Conservation (phyloP, 2,797 vertebrate species). For the Myripristis murdjan region DNA sequence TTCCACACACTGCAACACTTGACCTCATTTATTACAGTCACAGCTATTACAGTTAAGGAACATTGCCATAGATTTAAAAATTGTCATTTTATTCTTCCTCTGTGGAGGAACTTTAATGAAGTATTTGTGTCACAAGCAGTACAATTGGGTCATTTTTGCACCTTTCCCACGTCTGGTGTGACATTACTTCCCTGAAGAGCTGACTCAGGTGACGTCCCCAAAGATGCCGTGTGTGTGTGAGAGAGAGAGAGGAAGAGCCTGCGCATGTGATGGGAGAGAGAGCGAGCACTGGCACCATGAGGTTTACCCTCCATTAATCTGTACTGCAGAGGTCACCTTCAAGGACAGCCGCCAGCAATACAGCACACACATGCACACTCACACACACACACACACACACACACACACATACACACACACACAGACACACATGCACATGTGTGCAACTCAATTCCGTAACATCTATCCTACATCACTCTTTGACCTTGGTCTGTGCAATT, state of each 20-base stretch:
- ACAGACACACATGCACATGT: too few relatives aligned
- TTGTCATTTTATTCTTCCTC: background rate
- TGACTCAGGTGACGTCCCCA: constrained; percentile 54
- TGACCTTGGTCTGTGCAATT: constrained; percentile 48
- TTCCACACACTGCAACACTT: constrained; percentile 65
- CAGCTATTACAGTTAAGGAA: constrained; percentile 17
- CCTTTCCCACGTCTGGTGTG: background rate
- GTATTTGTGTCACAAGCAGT: background rate
- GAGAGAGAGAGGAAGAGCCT: constrained; percentile 14
- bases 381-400: constrained; percentile 3
- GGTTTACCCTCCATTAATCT: constrained; percentile 77
- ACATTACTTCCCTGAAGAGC: constrained; percentile 51
- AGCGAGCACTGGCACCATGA: constrained; percentile 36
- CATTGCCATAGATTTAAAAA: background rate
- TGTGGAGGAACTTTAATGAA: background rate
- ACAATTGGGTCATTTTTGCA: constrained; percentile 9
- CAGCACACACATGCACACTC: constrained; percentile 23
- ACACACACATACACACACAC: constrained; percentile 24
- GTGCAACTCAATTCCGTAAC: constrained; percentile 25
- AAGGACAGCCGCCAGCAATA: constrained; percentile 60
- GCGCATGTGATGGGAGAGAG: too few relatives aligned
- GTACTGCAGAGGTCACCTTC: constrained; percentile 74
- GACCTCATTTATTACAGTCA: constrained; percentile 55
- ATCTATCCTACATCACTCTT: constrained; percentile 19
- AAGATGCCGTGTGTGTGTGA: constrained; percentile 42